Conservation (phyloP, 1,140 invertebrate genomes). For the Riptortus pedestris region DNA sequence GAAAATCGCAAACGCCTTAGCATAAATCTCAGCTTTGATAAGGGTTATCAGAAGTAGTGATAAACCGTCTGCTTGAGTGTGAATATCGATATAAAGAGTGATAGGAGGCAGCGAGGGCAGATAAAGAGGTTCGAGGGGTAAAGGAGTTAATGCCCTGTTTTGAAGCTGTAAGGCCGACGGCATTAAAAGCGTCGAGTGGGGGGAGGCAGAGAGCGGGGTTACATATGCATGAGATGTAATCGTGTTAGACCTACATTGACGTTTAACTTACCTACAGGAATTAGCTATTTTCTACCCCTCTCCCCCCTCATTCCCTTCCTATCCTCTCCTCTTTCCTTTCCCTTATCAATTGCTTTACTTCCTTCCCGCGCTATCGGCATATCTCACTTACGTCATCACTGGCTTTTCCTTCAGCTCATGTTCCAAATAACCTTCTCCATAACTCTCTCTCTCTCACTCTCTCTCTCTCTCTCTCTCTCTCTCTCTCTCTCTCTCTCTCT, state of each 20-base stretch:
- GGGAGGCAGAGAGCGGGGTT: background rate
- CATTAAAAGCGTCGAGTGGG: background rate
- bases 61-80: too few species aligned
- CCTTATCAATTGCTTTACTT: background rate
- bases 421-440: too few species aligned
- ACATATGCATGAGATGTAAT: conserved; percentile 17
- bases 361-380: background rate
- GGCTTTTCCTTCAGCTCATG: too few species aligned
- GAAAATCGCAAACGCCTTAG: too few species aligned
- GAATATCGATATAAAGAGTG: too few species aligned
- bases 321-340: background rate
- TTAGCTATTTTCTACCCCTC: conserved; percentile 1
- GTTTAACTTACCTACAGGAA: conserved; percentile 17
- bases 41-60: too few species aligned
- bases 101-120: too few species aligned
- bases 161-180: background rate
- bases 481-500: too few species aligned
- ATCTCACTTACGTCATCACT: too few species aligned
- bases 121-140: conserved; percentile 3
- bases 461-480: too few species aligned
- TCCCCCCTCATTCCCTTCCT: background rate
- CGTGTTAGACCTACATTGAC: conserved; percentile 9
- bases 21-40: too few species aligned
- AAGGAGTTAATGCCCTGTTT: conserved; percentile 10
- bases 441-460: too few species aligned